phyloP scores from a whole-genome alignment of 2,888 invertebrate species.

The Glyphotaelius pellucidus region DNA sequence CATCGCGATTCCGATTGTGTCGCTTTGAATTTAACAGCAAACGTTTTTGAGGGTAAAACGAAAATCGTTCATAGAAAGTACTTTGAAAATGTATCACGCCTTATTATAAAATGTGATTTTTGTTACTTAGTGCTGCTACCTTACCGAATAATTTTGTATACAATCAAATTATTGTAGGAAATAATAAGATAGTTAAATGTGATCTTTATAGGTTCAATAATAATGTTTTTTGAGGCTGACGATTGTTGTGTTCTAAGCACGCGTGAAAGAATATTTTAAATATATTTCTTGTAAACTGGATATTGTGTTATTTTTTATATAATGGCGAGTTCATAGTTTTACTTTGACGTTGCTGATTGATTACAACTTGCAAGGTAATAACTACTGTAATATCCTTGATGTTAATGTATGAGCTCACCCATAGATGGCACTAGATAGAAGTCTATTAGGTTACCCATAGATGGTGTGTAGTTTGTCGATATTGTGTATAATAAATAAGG shows the following conservation, averaged over 20 bases:
- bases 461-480: no score
- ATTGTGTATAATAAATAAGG: no score
- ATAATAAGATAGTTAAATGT: neutral
- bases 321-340: neutral
- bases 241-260: neutral
- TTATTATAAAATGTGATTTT: no score
- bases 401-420: no score
- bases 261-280: neutral
- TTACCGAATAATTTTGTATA: no score
- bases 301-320: neutral
- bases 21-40: neutral
- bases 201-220: neutral
- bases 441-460: no score
- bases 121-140: no score
- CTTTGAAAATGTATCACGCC: no score
- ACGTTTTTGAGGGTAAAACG: neutral
- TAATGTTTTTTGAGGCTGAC: neutral
- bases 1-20: slow-evolving; percentile 8
- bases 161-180: no score
- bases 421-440: no score
- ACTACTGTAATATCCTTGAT: no score
- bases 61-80: no score
- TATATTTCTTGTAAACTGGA: neutral
- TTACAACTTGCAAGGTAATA: neutral
- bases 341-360: neutral